A percentile compares a stretch with the other conserved stretches of the same genome.
These are phyloP conservation scores for Acrocephalus arundinaceus DNA, from an alignment of 2,113 vertebrate genomes.

Conservation along the genomic window DNA sequence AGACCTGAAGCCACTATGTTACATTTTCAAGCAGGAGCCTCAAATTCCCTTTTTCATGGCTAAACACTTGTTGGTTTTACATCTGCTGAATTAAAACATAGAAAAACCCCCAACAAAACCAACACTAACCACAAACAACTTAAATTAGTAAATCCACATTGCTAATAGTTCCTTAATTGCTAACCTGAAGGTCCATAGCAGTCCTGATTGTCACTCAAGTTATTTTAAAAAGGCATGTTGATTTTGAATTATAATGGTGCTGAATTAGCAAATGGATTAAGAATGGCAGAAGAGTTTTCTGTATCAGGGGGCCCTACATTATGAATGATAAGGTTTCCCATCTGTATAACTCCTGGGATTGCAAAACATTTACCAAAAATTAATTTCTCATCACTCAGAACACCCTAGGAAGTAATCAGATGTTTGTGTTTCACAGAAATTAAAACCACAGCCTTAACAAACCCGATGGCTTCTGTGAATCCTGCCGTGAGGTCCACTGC, in stretches of 20 bases:
- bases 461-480: background rate
- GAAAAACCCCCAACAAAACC: background rate
- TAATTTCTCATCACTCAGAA: background rate
- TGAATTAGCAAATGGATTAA: background rate
- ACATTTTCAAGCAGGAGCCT: background rate
- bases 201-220: conserved; percentile 1
- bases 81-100: background rate
- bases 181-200: background rate
- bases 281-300: background rate
- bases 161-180: conserved; percentile 12
- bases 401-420: background rate
- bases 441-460: background rate
- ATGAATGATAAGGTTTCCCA: conserved; percentile 9
- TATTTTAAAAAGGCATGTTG: background rate
- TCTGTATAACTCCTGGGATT: background rate
- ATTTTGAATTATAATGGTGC: background rate
- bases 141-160: background rate
- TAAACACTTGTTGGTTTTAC: conserved; percentile 10
- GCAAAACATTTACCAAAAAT: conserved; percentile 40
- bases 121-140: background rate
- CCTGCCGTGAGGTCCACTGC: background rate
- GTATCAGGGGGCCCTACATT: background rate
- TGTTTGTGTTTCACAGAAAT: background rate
- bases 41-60: background rate
- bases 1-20: background rate